phyloP scores from a whole-genome alignment of 2,797 vertebrate genomes.

The Myioborus miniatus region DNA sequence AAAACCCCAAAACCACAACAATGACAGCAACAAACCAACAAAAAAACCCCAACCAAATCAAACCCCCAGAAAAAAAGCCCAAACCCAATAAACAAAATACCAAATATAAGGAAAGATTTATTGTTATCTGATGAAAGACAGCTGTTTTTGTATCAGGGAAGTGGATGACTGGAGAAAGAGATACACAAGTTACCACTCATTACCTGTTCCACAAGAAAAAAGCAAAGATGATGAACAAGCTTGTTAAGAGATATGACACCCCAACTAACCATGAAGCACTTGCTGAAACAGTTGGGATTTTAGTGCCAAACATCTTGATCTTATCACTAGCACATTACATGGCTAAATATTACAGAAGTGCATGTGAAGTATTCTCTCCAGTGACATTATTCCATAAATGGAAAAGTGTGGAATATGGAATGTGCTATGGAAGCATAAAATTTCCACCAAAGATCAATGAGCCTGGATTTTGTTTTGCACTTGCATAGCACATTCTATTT shows the following conservation, averaged over 20 bases:
- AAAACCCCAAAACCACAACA: rapidly evolving
- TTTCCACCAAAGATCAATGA: conserved; percentile 47
- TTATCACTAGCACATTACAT: conserved; percentile 41
- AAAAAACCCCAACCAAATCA: background rate
- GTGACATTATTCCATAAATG: conserved; percentile 60
- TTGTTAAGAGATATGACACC: conserved; percentile 43
- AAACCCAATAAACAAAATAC: background rate
- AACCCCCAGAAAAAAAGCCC: background rate
- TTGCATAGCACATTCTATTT: background rate
- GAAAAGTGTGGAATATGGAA: conserved; percentile 47
- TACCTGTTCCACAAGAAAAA: conserved; percentile 22
- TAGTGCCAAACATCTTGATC: conserved; percentile 65
- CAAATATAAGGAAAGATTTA: background rate
- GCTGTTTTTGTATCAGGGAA: background rate
- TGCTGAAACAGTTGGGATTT: conserved; percentile 47
- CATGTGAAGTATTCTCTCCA: conserved; percentile 35
- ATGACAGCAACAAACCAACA: rapidly evolving
- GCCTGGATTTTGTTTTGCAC: background rate
- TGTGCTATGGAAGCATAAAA: conserved; percentile 47
- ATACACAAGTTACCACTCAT: conserved; percentile 4
- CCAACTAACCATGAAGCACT: conserved; percentile 44
- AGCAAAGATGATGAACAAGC: conserved; percentile 34
- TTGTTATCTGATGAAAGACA: background rate
- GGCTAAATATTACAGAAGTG: conserved; percentile 52
- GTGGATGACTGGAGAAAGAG: background rate